Base-by-base conservation (phyloP, 2,113 vertebrate species). In the Oncorhynchus nerka region DNA sequence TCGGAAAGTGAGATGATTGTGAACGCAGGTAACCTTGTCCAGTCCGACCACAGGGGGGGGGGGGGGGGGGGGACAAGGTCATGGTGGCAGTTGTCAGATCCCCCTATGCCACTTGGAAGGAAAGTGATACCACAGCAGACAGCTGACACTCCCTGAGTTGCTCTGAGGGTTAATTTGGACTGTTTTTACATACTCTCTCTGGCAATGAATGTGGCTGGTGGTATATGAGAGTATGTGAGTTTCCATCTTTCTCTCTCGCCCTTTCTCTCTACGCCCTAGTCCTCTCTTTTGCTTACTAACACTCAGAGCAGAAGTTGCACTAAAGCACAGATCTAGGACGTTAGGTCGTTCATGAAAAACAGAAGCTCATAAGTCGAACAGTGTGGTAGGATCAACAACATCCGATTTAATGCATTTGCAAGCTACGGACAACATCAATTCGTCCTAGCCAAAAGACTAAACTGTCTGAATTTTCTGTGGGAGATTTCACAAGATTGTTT, bases 121-220 rank as follows among this genome's bases (percentile, higher is more conserved):
- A 92, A 93, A 92, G 90, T 92, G 89, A 92, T 91, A 91, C 88
- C 78, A 62, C 79, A 32, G 57, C 79, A 32, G 88, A 92, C 92
- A 93, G 91, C 90, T 93, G 92, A 92, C 82, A 80, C 86, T 78
- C 85, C 88, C 83, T 88, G 81, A 84, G 87, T 90, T 86, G 74
- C 85, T 87, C 83, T 86, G 82, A 24, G 86, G 85, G 89, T 90
- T 91, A 87, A 91, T 91, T 88, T 87, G 88, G 87, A 90, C 79
- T 30, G 71, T 91, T 86, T 91, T 88, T 89, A 87, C 89, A 84
- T 91, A 89, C 84, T 87, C 84, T 89, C 88, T 87, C 80, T 5
- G 66, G 70, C 89, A 89, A 90, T 89, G 84, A 89, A 87, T 81
- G 82, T 88, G 89, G 83, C 90, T 85, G 79, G 86, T 64, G 55